These are phyloP conservation scores for Bucco capensis DNA, from an alignment of 2,113 vertebrate genomes.

Conservation along the genomic window DNA sequence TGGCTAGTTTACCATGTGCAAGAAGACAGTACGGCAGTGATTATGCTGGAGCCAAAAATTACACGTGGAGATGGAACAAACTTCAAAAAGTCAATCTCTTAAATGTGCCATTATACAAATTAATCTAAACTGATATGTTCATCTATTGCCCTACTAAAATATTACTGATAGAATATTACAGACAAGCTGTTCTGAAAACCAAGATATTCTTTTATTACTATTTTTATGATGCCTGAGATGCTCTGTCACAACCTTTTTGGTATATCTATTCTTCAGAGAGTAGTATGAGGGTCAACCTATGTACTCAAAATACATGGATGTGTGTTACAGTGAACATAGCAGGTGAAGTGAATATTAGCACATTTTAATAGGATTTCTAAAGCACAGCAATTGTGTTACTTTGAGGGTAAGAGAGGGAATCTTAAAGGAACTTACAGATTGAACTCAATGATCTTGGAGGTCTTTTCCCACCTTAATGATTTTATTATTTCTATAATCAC, in stretches of 20 bases:
- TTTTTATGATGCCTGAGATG: background rate
- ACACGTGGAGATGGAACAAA: constrained; percentile 65
- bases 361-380: background rate
- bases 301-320: background rate
- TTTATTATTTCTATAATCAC: background rate
- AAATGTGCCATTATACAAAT: constrained; percentile 54
- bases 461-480: too few species aligned
- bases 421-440: background rate
- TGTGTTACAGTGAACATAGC: background rate
- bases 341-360: background rate
- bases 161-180: constrained; percentile 7
- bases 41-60: constrained; percentile 64
- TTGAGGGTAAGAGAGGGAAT: background rate
- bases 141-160: constrained; percentile 43
- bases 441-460: too few species aligned
- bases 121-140: constrained; percentile 49
- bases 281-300: background rate
- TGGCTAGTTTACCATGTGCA: constrained; percentile 71
- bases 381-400: background rate
- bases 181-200: constrained; percentile 33
- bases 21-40: constrained; percentile 63
- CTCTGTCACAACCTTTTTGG: background rate
- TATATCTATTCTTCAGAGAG: background rate
- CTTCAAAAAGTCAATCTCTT: constrained; percentile 62
- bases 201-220: background rate